Base-by-base conservation (phyloP, 2,888 invertebrate genomes). In the Coenonympha glycerion region DNA sequence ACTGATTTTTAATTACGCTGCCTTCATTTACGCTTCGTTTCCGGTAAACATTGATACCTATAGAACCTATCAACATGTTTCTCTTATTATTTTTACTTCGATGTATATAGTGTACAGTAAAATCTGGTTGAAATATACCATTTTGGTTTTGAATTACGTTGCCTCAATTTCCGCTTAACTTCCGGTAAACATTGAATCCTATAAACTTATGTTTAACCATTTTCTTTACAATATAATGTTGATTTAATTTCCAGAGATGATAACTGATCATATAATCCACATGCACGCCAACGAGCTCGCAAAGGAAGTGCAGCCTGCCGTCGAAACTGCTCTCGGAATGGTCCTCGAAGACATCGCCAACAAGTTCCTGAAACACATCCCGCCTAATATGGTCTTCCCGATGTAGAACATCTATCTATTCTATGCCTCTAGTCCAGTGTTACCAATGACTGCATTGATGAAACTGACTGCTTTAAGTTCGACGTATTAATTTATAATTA, bases 281-380 rank as follows among this genome's bases (percentile, higher is more conserved):
- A 88, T 89, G 71, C 91, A 91, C 63, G 88, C 89, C 2, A 68
- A 71, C 1, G 82, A 90, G 9, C 78, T 91, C 18, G 69, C 90
- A 2, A 82, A 85, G 28, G 90, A 91, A 60, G 73, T 91, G 4
- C 86, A 86, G 61, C 91, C 91, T 0, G 89, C 89, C 0, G 74
- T 91, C 56, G 91, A 91, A 71, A 84, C 87, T 0, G 87, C 90
- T 0, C 73, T 90, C 0, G 81, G 89, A 1, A 88, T 90, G 72
- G 85, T 91, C 0, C 79, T 91, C 13, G 89, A 90, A 19, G 88
- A 89, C 36, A 81, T 90, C 2, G 88, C 90, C 41, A 90, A 85
- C 55, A 88, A 87, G 62, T 87, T 88, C 64, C 78, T 87, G 4
- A 86, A 80, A 49, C 75, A 80, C 45, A 66, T 87, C 5, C 87